Evolutionary conservation across 2,888 invertebrate species (phyloP).

Genomic region (Vandiemenella viatica): DNA sequence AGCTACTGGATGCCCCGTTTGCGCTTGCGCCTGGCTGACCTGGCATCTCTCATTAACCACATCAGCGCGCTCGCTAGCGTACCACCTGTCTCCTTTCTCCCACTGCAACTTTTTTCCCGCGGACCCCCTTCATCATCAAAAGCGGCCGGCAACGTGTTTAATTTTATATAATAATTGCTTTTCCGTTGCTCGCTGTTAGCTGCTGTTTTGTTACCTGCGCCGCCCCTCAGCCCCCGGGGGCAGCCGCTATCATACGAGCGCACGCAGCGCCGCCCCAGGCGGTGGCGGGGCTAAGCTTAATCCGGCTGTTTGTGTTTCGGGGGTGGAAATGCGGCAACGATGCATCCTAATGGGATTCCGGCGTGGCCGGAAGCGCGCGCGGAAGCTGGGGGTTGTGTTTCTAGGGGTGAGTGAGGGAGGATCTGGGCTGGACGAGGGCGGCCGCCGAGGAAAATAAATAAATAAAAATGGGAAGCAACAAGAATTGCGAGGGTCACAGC

Average conservation of each 20-base stretch:
- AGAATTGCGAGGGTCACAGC: no score
- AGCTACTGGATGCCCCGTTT: no score
- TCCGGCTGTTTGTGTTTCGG: constrained; percentile 10
- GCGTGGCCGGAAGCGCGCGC: constrained; percentile 11
- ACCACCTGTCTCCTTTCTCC: no score
- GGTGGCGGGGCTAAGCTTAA: background rate
- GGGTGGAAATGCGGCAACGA: constrained; percentile 16
- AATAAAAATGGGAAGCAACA: no score
- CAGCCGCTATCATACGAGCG: background rate
- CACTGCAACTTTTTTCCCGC: no score
- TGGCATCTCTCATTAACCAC: background rate
- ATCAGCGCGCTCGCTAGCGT: no score
- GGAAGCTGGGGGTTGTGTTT: constrained; percentile 11
- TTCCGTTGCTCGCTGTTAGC: no score
- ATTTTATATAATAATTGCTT: background rate
- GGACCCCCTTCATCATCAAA: no score
- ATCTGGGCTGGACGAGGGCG: no score
- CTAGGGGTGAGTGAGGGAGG: background rate
- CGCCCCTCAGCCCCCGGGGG: background rate
- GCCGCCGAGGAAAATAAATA: no score
- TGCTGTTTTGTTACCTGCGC: no score
- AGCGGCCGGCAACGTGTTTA: background rate
- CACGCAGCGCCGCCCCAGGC: background rate
- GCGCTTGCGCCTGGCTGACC: no score
- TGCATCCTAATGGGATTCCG: constrained; percentile 16